phyloP scores from a whole-genome alignment of 1,140 invertebrate genomes.

The Rhizoglyphus robini region DNA sequence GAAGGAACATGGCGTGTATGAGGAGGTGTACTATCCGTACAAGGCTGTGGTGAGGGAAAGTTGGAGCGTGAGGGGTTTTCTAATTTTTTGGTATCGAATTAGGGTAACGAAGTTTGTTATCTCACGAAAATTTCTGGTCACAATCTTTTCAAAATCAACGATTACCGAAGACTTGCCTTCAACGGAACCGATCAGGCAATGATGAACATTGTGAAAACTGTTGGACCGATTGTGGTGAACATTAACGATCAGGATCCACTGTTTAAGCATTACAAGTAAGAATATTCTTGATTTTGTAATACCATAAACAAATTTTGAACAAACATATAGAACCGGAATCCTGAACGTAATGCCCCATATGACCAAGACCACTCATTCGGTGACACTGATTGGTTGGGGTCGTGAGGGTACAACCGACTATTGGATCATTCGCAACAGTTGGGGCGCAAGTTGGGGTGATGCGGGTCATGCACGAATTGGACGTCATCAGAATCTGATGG shows the following conservation, averaged over 20 bases:
- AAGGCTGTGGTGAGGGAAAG: too few relatives aligned
- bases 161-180: too few relatives aligned
- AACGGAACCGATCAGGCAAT: too few relatives aligned
- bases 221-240: not conserved
- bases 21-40: not conserved
- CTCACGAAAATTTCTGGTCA: not conserved
- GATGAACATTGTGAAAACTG: too few relatives aligned
- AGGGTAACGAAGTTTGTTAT: not conserved
- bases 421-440: conserved; percentile 37
- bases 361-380: conserved; percentile 21
- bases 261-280: not conserved
- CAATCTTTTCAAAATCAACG: not conserved
- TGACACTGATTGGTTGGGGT: conserved; percentile 34
- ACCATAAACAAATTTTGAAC: too few relatives aligned
- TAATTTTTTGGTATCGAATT: too few relatives aligned
- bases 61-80: too few relatives aligned
- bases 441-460: conserved; percentile 37
- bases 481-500: conserved; percentile 36
- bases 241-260: not conserved
- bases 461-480: conserved; percentile 42
- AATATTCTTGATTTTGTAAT: not conserved
- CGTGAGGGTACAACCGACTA: conserved; percentile 31
- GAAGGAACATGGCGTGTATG: not conserved
- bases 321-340: not conserved
- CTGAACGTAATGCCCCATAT: not conserved